A percentile compares a stretch with the other conserved stretches of the same genome.
These are phyloP conservation scores for Caenorhabditis tropicalis DNA, from an alignment of 1,140 invertebrate genomes.

Conservation along the genomic window DNA sequence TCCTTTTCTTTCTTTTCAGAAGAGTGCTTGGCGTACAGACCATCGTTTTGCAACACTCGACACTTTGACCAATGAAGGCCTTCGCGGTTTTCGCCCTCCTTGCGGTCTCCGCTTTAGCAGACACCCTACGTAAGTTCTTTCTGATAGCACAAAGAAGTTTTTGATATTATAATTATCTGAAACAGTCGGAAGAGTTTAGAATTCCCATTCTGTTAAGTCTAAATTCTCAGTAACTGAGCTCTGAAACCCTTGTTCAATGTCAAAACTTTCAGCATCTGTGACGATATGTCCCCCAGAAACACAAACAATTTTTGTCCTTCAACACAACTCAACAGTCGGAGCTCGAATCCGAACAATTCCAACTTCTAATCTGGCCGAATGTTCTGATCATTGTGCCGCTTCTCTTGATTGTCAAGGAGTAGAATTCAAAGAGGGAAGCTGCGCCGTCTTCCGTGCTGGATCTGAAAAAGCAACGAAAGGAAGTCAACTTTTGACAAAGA, in stretches of 20 bases:
- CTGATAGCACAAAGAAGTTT: too few relatives aligned
- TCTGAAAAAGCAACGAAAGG: conserved; percentile 40
- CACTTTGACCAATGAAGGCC: conserved; percentile 26
- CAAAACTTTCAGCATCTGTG: conserved; percentile 45
- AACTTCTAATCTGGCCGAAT: conserved; percentile 62
- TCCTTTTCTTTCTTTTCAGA: conserved; percentile 30
- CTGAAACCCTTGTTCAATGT: too few relatives aligned
- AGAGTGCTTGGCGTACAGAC: conserved; percentile 30
- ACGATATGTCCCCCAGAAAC: conserved; percentile 30
- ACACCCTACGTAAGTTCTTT: conserved; percentile 12
- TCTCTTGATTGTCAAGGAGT: conserved; percentile 60
- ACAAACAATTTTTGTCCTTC: conserved; percentile 67
- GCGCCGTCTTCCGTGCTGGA: conserved; percentile 51
- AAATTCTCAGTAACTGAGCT: too few relatives aligned
- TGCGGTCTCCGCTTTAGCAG: neutral
- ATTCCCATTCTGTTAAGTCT: too few relatives aligned
- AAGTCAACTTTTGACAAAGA: conserved; percentile 56
- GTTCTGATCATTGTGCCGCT: conserved; percentile 66
- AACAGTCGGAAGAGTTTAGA: neutral
- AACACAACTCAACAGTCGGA: conserved; percentile 68
- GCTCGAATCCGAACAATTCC: conserved; percentile 62
- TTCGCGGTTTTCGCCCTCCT: conserved; percentile 34
- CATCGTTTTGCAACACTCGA: conserved; percentile 41
- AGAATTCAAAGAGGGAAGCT: conserved; percentile 51
- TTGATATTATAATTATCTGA: neutral